Conservation (phyloP, 2,797 vertebrate species). For the Capromys pilorides region DNA sequence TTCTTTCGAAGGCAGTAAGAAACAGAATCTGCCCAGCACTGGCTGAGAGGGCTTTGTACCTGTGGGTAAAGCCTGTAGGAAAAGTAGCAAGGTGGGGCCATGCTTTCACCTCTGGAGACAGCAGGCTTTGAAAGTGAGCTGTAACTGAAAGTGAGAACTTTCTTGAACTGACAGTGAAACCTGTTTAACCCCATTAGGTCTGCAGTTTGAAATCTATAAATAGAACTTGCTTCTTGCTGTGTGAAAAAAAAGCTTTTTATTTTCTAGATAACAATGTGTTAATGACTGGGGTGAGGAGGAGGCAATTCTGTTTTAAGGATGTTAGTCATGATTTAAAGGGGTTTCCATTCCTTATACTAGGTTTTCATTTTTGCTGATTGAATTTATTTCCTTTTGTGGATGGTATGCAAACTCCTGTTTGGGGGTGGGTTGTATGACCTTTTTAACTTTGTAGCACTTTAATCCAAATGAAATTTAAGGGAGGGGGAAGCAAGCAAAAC, state of each 20-base stretch:
- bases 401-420: slow-evolving; percentile 51
- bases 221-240: slow-evolving; percentile 58
- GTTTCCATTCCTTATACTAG: slow-evolving; percentile 72
- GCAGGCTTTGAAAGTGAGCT: slow-evolving; percentile 41
- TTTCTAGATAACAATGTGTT: slow-evolving; percentile 65
- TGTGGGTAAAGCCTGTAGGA: slow-evolving; percentile 13
- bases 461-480: slow-evolving; percentile 77
- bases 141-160: slow-evolving; percentile 52
- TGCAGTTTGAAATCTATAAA: slow-evolving; percentile 62
- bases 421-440: slow-evolving; percentile 61
- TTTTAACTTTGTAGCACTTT: slow-evolving; percentile 76
- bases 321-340: slow-evolving; percentile 75
- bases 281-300: slow-evolving; percentile 59
- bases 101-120: slow-evolving; percentile 4
- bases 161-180: slow-evolving; percentile 44
- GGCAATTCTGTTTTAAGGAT: slow-evolving; percentile 72
- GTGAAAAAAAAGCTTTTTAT: slow-evolving; percentile 52
- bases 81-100: not conserved
- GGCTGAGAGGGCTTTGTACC: slow-evolving; percentile 39
- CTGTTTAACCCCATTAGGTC: slow-evolving; percentile 49
- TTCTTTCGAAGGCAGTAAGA: slow-evolving; percentile 63
- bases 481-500: slow-evolving; percentile 62
- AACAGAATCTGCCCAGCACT: slow-evolving; percentile 35
- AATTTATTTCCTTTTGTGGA: slow-evolving; percentile 74
- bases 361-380: slow-evolving; percentile 76